These are phyloP conservation scores for Mercenaria mercenaria DNA, from an alignment of 1,140 invertebrate species.

Conservation along the genomic window DNA sequence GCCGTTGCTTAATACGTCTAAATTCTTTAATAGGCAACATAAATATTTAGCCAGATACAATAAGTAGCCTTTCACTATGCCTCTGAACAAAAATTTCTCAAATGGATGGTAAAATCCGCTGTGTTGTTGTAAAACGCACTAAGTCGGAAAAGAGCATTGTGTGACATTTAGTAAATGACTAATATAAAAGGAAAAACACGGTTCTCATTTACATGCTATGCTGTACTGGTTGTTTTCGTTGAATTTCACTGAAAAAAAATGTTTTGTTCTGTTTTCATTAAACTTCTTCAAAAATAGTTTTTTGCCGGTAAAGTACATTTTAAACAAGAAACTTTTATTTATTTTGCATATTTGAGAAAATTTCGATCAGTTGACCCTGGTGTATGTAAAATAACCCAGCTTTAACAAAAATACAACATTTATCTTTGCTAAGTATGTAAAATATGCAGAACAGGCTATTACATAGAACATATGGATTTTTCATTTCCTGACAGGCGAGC, in stretches of 20 bases:
- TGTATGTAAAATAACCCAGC: too few species aligned
- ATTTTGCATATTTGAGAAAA: too few species aligned
- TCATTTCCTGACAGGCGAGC: conserved; percentile 40
- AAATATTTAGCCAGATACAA: background rate
- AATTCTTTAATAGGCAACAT: background rate
- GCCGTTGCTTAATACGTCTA: background rate
- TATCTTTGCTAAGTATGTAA: background rate
- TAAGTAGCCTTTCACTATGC: background rate
- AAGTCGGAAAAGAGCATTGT: too few species aligned
- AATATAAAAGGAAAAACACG: too few species aligned
- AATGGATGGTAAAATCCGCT: background rate
- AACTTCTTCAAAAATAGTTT: too few species aligned
- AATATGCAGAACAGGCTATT: background rate
- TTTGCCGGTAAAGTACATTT: too few species aligned
- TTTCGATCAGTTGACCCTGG: too few species aligned
- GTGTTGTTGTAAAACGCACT: background rate
- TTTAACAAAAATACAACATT: background rate
- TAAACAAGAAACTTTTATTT: too few species aligned
- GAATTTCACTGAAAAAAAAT: too few species aligned
- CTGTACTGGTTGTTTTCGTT: too few species aligned
- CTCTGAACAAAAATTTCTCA: background rate
- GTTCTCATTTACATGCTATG: too few species aligned
- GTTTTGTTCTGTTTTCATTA: too few species aligned
- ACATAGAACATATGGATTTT: conserved; percentile 35
- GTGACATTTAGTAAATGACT: conserved; percentile 14